phyloP scores from a whole-genome alignment of 2,797 vertebrate genomes.

The Pipistrellus pygmaeus region DNA sequence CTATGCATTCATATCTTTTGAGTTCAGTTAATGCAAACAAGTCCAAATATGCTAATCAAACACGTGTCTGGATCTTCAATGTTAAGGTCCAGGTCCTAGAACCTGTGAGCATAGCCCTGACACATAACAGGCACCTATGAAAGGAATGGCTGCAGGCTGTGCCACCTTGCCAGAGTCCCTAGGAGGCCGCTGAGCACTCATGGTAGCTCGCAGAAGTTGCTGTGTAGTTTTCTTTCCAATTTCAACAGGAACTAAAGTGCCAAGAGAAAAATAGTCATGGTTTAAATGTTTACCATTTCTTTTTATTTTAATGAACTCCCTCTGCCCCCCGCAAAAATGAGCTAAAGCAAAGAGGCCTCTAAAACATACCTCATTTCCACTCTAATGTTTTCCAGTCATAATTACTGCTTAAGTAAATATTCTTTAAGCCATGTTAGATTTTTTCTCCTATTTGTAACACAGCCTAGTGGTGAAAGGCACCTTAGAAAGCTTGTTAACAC shows the following conservation, averaged over 20 bases:
- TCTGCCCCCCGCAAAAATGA: background rate
- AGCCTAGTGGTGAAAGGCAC: conserved; percentile 26
- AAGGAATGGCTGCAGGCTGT: background rate
- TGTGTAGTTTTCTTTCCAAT: conserved; percentile 39
- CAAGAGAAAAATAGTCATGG: conserved; percentile 53
- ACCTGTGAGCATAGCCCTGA: background rate
- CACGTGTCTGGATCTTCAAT: background rate
- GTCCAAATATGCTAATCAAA: background rate
- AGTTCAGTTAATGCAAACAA: background rate
- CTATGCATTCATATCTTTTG: background rate
- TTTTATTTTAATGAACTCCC: conserved; percentile 63
- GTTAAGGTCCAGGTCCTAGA: background rate
- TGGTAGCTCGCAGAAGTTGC: background rate
- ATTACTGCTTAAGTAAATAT: conserved; percentile 67
- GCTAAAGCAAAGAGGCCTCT: conserved; percentile 20
- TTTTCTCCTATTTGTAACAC: conserved; percentile 39
- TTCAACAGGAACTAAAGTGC: conserved; percentile 69
- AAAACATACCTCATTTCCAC: conserved; percentile 63
- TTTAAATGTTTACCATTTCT: conserved; percentile 59
- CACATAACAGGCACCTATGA: background rate
- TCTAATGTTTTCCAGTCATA: conserved; percentile 44
- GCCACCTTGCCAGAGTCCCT: background rate
- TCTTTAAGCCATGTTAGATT: conserved; percentile 42
- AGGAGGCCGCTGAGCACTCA: background rate
- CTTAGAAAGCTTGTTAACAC: background rate